Evolutionary conservation across 1,140 invertebrate genomes (phyloP), one percentile per base, ranked within the genome.

Genomic region (Scaptomyza pallida): DNA sequence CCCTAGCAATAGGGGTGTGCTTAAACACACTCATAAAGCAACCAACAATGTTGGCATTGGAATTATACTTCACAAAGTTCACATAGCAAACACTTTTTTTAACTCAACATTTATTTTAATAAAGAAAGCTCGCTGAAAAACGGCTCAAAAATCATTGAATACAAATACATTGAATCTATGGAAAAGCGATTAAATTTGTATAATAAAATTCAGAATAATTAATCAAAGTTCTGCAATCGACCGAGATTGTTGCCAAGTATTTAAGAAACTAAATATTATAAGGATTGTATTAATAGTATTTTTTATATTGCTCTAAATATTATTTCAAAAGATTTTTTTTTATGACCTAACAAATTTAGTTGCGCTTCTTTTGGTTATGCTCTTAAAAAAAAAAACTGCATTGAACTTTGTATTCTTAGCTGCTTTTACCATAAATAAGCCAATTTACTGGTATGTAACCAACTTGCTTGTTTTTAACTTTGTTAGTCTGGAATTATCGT

Each of bases 1-100:
- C 75, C 21, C 75, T 78, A 16, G 37, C n/a, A 37, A 23, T 19
- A n/a, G 35, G 35, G 30, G 51, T 23, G 37, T 16, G 50, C 50
- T n/a, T 17, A 35, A 52, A 2, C 50, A 16, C 15, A 35, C 10
- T 12, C 30, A 19, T 17, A 50, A 50, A 47, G 16, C n/a, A n/a
- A n/a, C 17, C 13, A 47, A 19, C 44, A 47, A 47, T 2, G 44
- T 37, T 37, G 33, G 33, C 12, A n/a, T 37, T 37, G 3, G 33
- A 37, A 37, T 37, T 37, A n/a, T 37, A 37, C 33, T n/a, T 4
- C 12, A n/a, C 12, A 37, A 37, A n/a, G 33, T 37, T 37, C 33
- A n/a, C 33, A 37, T 12, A n/a, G 33, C 8, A n/a, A 37, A 37
- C 10, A 12, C n/a, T n/a, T n/a, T n/a, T n/a, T 37, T 37, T 4